phyloP scores from a whole-genome alignment of 2,113 vertebrate species.

The Pseudolaguvia tuberculata region DNA sequence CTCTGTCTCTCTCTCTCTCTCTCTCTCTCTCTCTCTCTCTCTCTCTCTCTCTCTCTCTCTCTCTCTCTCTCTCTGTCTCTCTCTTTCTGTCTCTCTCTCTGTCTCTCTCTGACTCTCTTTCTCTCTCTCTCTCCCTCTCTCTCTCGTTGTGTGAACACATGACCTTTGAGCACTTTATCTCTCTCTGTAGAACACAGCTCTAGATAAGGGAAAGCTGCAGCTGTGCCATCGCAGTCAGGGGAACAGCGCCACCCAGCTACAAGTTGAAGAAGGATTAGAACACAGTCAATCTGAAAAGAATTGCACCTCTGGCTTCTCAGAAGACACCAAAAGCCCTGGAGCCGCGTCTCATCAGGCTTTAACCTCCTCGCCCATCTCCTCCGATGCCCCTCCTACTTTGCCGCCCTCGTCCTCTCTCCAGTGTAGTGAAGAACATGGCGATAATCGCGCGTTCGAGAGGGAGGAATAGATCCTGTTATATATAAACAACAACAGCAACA shows the following conservation, averaged over 20 bases:
- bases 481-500: background rate
- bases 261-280: slow-evolving; percentile 38
- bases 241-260: slow-evolving; percentile 49
- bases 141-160: background rate
- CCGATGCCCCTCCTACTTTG: slow-evolving; percentile 52
- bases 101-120: no score
- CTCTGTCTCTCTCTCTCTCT: no score
- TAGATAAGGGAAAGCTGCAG: slow-evolving; percentile 90
- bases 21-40: no score
- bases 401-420: background rate
- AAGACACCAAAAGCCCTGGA: slow-evolving; percentile 13
- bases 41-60: background rate
- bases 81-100: background rate
- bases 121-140: no score
- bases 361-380: no score
- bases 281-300: slow-evolving; percentile 3
- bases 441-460: slow-evolving; percentile 5
- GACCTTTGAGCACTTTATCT: slow-evolving; percentile 12
- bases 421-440: slow-evolving; percentile 22
- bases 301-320: slow-evolving; percentile 22
- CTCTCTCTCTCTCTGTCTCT: background rate
- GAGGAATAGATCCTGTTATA: slow-evolving; percentile 32
- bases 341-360: slow-evolving; percentile 29
- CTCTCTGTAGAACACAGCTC: slow-evolving; percentile 85
- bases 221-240: slow-evolving; percentile 67